A percentile compares a stretch with the other conserved stretches of the same genome.
Evolutionary conservation across 2,888 invertebrate genomes (phyloP).

Genomic region (Nipponacmea schrenckii): DNA sequence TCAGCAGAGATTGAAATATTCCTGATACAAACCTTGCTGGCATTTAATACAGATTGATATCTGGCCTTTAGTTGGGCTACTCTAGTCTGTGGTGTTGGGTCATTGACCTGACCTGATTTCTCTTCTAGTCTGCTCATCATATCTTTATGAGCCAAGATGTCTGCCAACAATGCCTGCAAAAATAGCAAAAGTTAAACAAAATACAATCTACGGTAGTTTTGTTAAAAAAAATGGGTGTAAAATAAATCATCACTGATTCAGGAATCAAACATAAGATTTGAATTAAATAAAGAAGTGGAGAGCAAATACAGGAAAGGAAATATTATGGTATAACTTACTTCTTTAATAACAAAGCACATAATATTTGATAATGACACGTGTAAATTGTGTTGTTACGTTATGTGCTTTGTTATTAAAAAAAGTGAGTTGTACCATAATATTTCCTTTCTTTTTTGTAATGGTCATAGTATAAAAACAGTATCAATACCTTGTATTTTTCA

Average conservation of each 20-base stretch:
- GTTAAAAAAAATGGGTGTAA: not conserved
- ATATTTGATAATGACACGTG: too few relatives aligned
- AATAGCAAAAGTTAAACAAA: not conserved
- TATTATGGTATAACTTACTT: too few relatives aligned
- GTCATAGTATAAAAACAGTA: too few relatives aligned
- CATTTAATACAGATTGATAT: constrained; percentile 39
- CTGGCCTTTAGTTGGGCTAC: constrained; percentile 49
- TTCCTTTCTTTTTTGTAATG: too few relatives aligned
- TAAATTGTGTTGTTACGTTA: too few relatives aligned
- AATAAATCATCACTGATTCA: constrained; percentile 1
- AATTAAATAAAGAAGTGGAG: too few relatives aligned
- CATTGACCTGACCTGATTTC: constrained; percentile 86
- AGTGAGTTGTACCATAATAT: too few relatives aligned
- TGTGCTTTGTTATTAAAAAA: too few relatives aligned
- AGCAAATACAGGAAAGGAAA: too few relatives aligned
- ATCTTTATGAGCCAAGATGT: constrained; percentile 55
- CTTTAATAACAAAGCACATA: too few relatives aligned
- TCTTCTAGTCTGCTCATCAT: constrained; percentile 90
- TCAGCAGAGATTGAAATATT: too few relatives aligned
- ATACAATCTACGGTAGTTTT: not conserved
- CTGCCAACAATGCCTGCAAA: constrained; percentile 54
- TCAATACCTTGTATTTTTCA: constrained; percentile 80
- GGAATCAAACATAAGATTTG: too few relatives aligned
- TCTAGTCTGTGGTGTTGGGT: constrained; percentile 78
- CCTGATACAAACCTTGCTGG: not conserved